phyloP scores from a whole-genome alignment of 2,797 vertebrate genomes.

The Poecilia velifera region DNA sequence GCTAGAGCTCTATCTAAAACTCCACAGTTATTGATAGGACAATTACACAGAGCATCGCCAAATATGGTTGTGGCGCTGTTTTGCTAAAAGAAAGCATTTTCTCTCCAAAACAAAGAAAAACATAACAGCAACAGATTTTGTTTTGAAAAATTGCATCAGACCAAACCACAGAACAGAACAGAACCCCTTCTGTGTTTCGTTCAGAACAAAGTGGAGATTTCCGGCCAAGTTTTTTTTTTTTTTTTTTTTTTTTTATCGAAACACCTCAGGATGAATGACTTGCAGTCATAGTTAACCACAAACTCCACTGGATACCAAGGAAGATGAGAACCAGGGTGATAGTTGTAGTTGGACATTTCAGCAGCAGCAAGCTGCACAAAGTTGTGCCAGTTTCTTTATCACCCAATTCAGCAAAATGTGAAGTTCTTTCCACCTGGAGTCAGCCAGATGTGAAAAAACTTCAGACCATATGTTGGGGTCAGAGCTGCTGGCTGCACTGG shows the following conservation, averaged over 20 bases:
- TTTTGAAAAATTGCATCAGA: too few species aligned
- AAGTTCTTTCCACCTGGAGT: conserved; percentile 15
- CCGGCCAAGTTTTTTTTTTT: too few species aligned
- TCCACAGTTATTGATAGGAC: not conserved
- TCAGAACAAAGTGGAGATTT: too few species aligned
- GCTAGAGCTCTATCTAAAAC: not conserved
- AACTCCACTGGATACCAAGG: not conserved
- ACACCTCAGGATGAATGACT: too few species aligned
- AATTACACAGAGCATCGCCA: not conserved
- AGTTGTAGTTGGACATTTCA: not conserved
- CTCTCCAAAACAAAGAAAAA: not conserved
- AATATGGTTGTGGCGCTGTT: not conserved
- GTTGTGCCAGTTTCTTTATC: conserved; percentile 11
- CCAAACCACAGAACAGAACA: too few species aligned
- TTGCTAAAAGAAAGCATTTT: not conserved
- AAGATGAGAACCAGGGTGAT: not conserved
- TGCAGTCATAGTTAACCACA: too few species aligned
- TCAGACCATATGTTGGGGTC: conserved; percentile 37
- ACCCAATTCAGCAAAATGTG: conserved; percentile 25
- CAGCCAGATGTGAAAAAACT: conserved; percentile 1
- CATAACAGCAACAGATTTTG: not conserved
- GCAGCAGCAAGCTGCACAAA: not conserved
- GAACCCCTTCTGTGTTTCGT: too few species aligned
- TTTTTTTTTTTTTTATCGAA: too few species aligned
- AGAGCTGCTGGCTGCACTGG: conserved; percentile 8